phyloP scores from a whole-genome alignment of 2,888 invertebrate genomes.

The Nomada lathburiana region DNA sequence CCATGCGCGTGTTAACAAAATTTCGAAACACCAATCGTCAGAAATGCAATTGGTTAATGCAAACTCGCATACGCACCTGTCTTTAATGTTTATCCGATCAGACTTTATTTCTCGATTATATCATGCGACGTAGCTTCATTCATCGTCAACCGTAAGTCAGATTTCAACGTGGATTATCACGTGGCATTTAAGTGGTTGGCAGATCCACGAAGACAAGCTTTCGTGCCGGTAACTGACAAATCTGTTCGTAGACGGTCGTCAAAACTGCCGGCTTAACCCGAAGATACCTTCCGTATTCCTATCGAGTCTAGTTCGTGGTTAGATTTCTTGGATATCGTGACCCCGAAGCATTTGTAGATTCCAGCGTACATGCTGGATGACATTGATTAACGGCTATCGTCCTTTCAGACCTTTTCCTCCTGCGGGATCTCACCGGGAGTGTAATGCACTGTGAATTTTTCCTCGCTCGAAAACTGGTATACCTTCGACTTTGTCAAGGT shows the following conservation, averaged over 20 bases:
- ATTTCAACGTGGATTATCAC: neutral
- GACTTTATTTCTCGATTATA: too few relatives aligned
- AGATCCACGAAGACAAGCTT: slow-evolving; percentile 13
- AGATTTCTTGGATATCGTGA: slow-evolving; percentile 63
- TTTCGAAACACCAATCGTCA: too few relatives aligned
- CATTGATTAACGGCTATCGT: slow-evolving; percentile 66
- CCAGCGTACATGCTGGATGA: slow-evolving; percentile 53
- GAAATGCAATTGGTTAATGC: too few relatives aligned
- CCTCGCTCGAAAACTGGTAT: slow-evolving; percentile 18
- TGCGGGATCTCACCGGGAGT: slow-evolving; percentile 15
- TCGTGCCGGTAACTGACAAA: slow-evolving; percentile 37
- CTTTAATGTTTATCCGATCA: too few relatives aligned
- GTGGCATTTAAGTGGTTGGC: neutral
- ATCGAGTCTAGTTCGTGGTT: slow-evolving; percentile 70
- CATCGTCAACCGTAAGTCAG: neutral
- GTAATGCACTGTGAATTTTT: slow-evolving; percentile 29
- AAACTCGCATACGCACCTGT: too few relatives aligned
- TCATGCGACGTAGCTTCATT: too few relatives aligned
- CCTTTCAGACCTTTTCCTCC: slow-evolving; percentile 46
- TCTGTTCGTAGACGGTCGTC: slow-evolving; percentile 42
- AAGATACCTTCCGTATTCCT: slow-evolving; percentile 64
- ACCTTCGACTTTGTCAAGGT: slow-evolving; percentile 44
- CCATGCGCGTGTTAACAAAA: too few relatives aligned
- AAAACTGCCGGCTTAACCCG: slow-evolving; percentile 48
- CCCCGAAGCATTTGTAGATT: slow-evolving; percentile 62